Percentiles rank a stretch among this genome's conserved stretches.
Conservation (phyloP, 2,113 vertebrate genomes). For the Spea bombifrons region DNA sequence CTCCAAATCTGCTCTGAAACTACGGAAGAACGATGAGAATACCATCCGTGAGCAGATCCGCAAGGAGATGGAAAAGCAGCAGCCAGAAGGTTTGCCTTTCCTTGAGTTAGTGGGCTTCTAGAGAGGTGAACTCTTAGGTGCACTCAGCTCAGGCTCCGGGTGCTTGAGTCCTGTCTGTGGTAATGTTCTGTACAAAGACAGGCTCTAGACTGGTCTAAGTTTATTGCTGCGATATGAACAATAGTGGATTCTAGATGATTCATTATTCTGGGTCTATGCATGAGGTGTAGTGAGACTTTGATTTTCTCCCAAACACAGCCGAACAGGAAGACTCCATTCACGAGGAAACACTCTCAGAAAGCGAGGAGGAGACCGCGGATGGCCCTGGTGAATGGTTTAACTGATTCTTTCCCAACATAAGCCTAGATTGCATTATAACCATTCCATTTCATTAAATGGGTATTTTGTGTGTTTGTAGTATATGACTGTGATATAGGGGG, state of each 20-base stretch:
- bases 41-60: conserved; percentile 56
- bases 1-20: conserved; percentile 62
- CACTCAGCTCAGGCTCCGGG: not conserved
- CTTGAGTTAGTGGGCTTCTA: not conserved
- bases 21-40: conserved; percentile 63
- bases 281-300: not conserved
- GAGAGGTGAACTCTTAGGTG: not conserved
- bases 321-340: conserved; percentile 52
- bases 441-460: too few species aligned
- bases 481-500: too few species aligned
- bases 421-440: not conserved
- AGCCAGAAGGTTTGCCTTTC: conserved; percentile 54
- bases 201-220: too few species aligned
- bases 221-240: too few species aligned
- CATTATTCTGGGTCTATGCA: not conserved
- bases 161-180: too few species aligned
- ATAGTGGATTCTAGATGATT: too few species aligned
- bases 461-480: too few species aligned
- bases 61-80: conserved; percentile 48
- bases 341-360: conserved; percentile 61
- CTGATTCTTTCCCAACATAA: not conserved
- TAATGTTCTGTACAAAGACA: too few species aligned
- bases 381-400: conserved; percentile 49
- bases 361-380: conserved; percentile 49
- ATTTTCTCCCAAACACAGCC: not conserved